A percentile compares a stretch with the other conserved stretches of the same genome.
Evolutionary conservation across 2,888 invertebrate species (phyloP).

Genomic region (Scotopteryx bipunctaria): DNA sequence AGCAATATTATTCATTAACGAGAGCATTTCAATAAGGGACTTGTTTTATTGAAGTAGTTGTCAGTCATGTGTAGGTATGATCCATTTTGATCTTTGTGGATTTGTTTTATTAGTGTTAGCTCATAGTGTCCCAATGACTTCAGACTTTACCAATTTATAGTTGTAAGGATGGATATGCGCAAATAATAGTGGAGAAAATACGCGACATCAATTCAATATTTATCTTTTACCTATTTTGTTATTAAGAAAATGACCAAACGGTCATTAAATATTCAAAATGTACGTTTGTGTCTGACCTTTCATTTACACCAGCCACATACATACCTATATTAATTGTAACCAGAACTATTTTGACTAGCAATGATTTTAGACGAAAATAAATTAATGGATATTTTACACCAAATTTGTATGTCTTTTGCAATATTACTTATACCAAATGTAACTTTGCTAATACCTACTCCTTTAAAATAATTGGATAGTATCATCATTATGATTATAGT

Average conservation of each 20-base stretch:
- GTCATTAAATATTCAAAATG: slow-evolving; percentile 3
- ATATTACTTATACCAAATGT: slow-evolving; percentile 7
- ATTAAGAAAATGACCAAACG: no score
- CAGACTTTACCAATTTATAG: not conserved
- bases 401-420: slow-evolving; percentile 7
- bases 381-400: not conserved
- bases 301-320: no score
- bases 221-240: no score
- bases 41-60: not conserved
- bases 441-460: not conserved
- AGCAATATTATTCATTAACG: slow-evolving; percentile 36
- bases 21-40: slow-evolving; percentile 3
- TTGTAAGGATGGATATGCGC: not conserved
- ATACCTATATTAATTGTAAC: not conserved
- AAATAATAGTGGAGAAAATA: not conserved
- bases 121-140: not conserved
- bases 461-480: not conserved
- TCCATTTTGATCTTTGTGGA: not conserved
- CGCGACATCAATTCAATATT: no score
- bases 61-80: slow-evolving; percentile 1
- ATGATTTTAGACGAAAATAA: slow-evolving; percentile 4
- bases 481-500: no score
- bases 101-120: no score
- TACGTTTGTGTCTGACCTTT: not conserved
- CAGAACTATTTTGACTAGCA: slow-evolving; percentile 16